phyloP scores from a whole-genome alignment of 1,140 invertebrate genomes.

The Hylaeus anthracinus region DNA sequence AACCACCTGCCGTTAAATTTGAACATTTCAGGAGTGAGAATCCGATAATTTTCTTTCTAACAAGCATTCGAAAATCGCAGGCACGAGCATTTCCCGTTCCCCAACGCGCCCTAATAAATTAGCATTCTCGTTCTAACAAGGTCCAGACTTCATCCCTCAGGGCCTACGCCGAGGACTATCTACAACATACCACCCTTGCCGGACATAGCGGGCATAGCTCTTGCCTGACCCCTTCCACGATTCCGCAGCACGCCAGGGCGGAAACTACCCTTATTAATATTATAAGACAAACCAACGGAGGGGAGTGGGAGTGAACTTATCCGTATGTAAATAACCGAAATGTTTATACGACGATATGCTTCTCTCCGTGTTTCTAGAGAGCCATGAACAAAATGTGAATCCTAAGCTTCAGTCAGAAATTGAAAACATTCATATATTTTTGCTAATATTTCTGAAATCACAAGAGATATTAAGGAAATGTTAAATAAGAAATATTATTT shows the following conservation, averaged over 20 bases:
- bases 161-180: conserved; percentile 71
- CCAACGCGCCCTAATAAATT: conserved; percentile 77
- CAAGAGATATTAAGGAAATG: too few relatives aligned
- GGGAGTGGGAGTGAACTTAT: conserved; percentile 32
- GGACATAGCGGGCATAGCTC: conserved; percentile 81
- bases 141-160: conserved; percentile 78
- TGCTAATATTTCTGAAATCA: too few relatives aligned
- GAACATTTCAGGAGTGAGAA: neutral
- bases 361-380: neutral
- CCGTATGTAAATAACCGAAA: conserved; percentile 73
- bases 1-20: neutral
- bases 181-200: conserved; percentile 78
- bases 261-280: conserved; percentile 80
- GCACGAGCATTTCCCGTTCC: conserved; percentile 49
- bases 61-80: conserved; percentile 68
- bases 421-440: neutral
- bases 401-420: neutral
- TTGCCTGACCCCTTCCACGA: conserved; percentile 68
- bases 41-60: conserved; percentile 12
- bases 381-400: neutral
- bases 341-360: conserved; percentile 66
- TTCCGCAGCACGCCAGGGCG: conserved; percentile 69
- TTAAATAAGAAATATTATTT: too few relatives aligned
- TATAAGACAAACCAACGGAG: conserved; percentile 75
- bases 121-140: conserved; percentile 80